phyloP scores from a whole-genome alignment of 92 coral and sea anemone species.

The Isaurus tuberculatus region DNA sequence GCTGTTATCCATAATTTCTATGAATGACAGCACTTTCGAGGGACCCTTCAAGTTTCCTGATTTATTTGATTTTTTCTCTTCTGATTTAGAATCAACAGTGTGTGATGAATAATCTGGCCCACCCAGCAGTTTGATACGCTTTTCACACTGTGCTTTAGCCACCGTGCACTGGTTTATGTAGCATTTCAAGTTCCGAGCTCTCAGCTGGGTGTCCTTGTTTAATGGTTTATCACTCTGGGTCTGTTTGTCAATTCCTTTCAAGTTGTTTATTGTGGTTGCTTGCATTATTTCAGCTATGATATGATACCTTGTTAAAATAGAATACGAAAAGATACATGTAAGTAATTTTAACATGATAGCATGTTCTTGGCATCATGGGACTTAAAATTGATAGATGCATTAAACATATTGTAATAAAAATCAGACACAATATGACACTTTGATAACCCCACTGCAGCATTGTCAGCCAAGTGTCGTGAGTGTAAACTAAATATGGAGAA shows the following conservation, averaged over 20 bases:
- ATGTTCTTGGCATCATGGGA: no score
- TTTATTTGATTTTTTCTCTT: constrained; percentile 58
- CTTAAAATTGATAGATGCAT: no score
- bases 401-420: no score
- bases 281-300: constrained; percentile 99
- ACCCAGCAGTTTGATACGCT: constrained; percentile 93
- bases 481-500: no score
- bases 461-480: no score
- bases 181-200: constrained; percentile 90
- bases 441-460: no score
- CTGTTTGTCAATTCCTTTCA: constrained; percentile 86
- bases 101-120: constrained; percentile 93
- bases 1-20: constrained; percentile 96
- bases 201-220: constrained; percentile 90
- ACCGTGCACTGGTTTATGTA: constrained; percentile 99
- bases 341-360: no score
- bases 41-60: constrained; percentile 49
- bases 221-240: constrained; percentile 75
- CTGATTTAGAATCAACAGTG: constrained; percentile 63
- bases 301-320: constrained; percentile 78
- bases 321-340: no score
- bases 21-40: constrained; percentile 80
- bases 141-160: constrained; percentile 96
- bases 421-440: no score
- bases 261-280: constrained; percentile 95